These are phyloP conservation scores for Erythrocercus mccallii DNA, from an alignment of 2,113 vertebrate genomes.

Conservation along the genomic window DNA sequence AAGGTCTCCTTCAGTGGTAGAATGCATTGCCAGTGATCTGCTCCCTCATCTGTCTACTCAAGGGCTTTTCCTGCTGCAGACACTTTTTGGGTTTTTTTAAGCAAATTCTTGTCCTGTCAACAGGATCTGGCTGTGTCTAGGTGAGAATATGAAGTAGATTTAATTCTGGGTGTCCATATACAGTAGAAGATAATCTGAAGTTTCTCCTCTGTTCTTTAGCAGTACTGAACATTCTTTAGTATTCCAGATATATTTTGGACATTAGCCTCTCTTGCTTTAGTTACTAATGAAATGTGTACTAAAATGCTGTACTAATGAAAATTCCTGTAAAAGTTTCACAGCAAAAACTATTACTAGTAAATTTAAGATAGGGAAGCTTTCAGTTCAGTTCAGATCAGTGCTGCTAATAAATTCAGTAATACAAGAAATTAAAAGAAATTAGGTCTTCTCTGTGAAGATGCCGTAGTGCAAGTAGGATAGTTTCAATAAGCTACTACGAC, in stretches of 20 bases:
- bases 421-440: slow-evolving; percentile 17
- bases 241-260: neutral
- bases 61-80: neutral
- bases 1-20: neutral
- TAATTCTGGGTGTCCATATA: neutral
- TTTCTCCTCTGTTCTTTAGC: neutral
- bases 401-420: neutral
- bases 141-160: neutral
- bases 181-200: neutral
- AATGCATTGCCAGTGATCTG: neutral
- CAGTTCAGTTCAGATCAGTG: neutral
- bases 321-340: neutral
- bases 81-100: neutral
- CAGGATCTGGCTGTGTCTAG: neutral
- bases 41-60: neutral
- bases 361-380: neutral
- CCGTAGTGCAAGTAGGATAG: neutral
- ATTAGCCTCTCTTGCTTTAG: neutral
- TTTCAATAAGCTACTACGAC: slow-evolving; percentile 24
- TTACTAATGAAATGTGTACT: no score
- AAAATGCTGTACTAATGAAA: neutral
- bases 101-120: neutral
- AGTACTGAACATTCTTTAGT: neutral
- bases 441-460: neutral
- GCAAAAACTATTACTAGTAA: neutral